These are phyloP conservation scores for Vollenhovia emeryi DNA, from an alignment of 1,140 invertebrate species.

Conservation along the genomic window DNA sequence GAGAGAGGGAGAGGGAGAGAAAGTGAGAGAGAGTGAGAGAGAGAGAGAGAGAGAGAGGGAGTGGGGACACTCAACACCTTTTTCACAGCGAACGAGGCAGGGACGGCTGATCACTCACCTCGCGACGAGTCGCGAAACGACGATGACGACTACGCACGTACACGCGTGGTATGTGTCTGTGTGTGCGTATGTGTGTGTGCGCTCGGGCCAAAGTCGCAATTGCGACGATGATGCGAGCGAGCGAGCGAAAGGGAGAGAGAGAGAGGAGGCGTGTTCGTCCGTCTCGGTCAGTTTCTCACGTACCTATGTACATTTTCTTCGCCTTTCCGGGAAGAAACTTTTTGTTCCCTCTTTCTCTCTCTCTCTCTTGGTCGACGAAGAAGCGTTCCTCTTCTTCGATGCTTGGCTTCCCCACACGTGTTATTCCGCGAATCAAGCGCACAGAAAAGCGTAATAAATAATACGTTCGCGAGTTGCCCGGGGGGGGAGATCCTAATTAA, in stretches of 20 bases:
- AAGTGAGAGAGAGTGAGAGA: no score
- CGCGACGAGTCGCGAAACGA: conserved; percentile 36
- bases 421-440: conserved; percentile 18
- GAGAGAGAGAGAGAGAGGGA: not conserved
- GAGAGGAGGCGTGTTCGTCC: not conserved
- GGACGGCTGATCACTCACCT: conserved; percentile 45
- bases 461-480: not conserved
- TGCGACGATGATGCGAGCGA: not conserved
- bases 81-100: conserved; percentile 39
- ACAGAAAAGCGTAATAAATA: conserved; percentile 52
- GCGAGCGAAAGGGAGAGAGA: not conserved
- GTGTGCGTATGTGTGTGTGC: not conserved
- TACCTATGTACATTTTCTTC: conserved; percentile 37
- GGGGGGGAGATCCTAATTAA: conserved; percentile 55
- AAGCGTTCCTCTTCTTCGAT: not conserved
- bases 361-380: not conserved
- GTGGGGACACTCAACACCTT: conserved; percentile 32
- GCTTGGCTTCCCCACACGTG: conserved; percentile 12
- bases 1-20: not conserved
- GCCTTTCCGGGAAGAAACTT: not conserved
- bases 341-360: not conserved
- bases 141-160: conserved; percentile 3
- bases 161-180: not conserved
- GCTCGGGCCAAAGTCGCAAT: conserved; percentile 25
- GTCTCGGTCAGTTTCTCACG: conserved; percentile 30